These are phyloP conservation scores for Varanus komodoensis DNA, from an alignment of 2,113 vertebrate genomes.

Conservation along the genomic window DNA sequence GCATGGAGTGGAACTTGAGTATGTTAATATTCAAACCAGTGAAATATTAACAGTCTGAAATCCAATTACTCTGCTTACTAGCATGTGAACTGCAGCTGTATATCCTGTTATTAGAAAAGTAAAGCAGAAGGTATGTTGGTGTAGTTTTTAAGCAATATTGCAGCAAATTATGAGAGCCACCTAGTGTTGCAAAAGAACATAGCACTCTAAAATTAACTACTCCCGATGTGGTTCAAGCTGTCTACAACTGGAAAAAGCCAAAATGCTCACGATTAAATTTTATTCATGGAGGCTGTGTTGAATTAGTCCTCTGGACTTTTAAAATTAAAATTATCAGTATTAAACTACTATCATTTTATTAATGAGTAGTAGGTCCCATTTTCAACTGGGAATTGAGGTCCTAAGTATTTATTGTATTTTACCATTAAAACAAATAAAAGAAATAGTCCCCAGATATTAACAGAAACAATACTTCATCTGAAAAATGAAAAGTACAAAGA, in stretches of 20 bases:
- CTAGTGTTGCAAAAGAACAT: slow-evolving; percentile 14
- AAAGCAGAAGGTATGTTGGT: not conserved
- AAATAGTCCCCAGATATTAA: not conserved
- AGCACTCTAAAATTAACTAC: slow-evolving; percentile 13
- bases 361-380: not conserved
- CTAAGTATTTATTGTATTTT: not conserved
- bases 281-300: accelerated
- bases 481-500: not conserved
- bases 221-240: accelerated
- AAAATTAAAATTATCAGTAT: accelerated
- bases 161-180: slow-evolving; percentile 40
- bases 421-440: not conserved
- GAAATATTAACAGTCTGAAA: not conserved
- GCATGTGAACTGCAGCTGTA: not conserved
- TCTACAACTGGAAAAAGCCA: accelerated
- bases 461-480: not conserved
- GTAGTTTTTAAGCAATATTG: not conserved
- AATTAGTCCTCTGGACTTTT: not conserved
- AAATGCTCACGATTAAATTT: not conserved
- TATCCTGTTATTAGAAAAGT: not conserved
- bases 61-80: not conserved
- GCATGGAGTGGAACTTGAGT: too few relatives aligned
- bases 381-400: not conserved
- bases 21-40: not conserved
- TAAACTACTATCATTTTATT: not conserved